Percentiles rank a stretch among this genome's conserved stretches.
Conservation (phyloP, 2,113 vertebrate species). For the Seriola rivoliana region DNA sequence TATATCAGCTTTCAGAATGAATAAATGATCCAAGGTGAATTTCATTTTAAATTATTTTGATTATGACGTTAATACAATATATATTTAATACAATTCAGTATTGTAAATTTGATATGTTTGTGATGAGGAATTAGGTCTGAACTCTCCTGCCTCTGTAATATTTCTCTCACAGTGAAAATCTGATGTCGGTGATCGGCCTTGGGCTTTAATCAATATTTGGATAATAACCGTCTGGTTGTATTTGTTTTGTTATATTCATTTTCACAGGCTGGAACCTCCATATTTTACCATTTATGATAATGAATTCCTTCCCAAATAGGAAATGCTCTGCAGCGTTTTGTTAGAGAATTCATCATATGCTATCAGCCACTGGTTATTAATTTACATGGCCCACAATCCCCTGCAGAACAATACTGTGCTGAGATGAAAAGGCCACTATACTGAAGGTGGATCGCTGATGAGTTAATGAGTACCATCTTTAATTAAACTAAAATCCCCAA, state of each 20-base stretch:
- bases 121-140: background rate
- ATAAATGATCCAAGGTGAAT: background rate
- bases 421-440: slow-evolving; percentile 70
- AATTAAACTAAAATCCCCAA: slow-evolving; percentile 78
- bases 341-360: slow-evolving; percentile 51
- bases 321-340: slow-evolving; percentile 44
- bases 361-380: slow-evolving; percentile 71
- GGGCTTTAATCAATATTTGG: slow-evolving; percentile 41
- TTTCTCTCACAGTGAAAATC: background rate
- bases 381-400: slow-evolving; percentile 66
- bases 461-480: slow-evolving; percentile 79
- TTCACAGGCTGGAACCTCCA: background rate
- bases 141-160: slow-evolving; percentile 9
- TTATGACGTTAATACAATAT: background rate
- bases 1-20: background rate
- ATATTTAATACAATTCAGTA: background rate
- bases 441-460: slow-evolving; percentile 65
- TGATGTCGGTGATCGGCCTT: slow-evolving; percentile 4
- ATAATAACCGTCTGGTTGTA: slow-evolving; percentile 1
- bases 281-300: slow-evolving; percentile 30
- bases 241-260: slow-evolving; percentile 12
- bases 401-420: slow-evolving; percentile 65
- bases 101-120: background rate
- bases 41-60: background rate
- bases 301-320: slow-evolving; percentile 24